Evolutionary conservation across 1,140 invertebrate species (phyloP), one percentile per base, ranked within the genome.

Genomic region (Brachionus sp.): DNA sequence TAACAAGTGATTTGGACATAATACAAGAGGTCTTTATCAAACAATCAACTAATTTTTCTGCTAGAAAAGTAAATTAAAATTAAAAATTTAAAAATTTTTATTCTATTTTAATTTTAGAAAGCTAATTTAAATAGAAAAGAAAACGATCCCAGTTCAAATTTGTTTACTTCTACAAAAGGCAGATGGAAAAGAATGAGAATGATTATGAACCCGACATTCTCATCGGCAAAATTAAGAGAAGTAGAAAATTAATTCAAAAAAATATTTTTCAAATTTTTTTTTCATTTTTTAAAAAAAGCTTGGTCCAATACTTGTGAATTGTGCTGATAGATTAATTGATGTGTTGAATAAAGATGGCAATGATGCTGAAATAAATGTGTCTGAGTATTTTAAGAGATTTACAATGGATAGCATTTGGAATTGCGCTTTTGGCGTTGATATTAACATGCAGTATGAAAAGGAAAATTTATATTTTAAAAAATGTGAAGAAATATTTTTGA

Each of bases 141-240:
- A 25, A 62, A 80, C 42, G 39, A 44, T 80, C 46, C 35, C 9
- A 62, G 85, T 25, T 77, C 84, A 23, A 84, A 86, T 62, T 25
- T 89, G 6, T 86, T 88, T 39, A 53, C 66, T 35, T 84, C 89
- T 1, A 84, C 86, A 16, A 89, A 87, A 77, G 84, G 86, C 6
- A 82, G 87, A 44, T 92, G 92, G 92, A 91, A 90, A 85, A 85
- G 90, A 2, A 84, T 91, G 4, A 86, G 92, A 44, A 86, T 88
- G 13, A 91, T 92, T 73, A 85, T 92, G 50, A 90, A 90, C 5
- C 91, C 91, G 5, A 88, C 91, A 7, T 92, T 92, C 85, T 91
- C 91, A 2, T 87, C 90, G 1, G 87, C 89, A 3, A 92, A 92
- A 87, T 89, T 92, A 84, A 66, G 39, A 57, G 77, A 80, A 33